These are phyloP conservation scores for Scotopteryx bipunctaria DNA, from an alignment of 2,888 invertebrate genomes.

Conservation along the genomic window DNA sequence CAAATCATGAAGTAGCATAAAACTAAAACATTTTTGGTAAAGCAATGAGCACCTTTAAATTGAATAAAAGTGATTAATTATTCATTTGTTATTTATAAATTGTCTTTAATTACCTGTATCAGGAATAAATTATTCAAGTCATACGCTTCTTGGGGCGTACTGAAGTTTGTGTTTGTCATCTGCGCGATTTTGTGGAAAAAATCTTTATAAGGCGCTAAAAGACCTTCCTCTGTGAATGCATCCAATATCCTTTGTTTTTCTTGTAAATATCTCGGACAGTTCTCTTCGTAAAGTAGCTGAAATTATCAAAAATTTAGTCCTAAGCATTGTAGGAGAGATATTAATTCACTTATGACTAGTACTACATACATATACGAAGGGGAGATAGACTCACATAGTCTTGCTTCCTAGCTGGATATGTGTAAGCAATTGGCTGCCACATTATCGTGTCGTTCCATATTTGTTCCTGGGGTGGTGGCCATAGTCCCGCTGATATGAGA, in stretches of 20 bases:
- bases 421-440: conserved; percentile 86
- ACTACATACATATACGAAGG: conserved; percentile 10
- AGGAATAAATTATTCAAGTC: conserved; percentile 73
- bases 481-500: conserved; percentile 87
- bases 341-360: neutral
- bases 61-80: no score
- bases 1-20: no score
- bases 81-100: no score
- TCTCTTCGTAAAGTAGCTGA: conserved; percentile 74
- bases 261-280: conserved; percentile 73
- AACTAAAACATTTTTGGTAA: no score
- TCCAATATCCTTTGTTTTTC: conserved; percentile 71
- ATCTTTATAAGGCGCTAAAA: conserved; percentile 69
- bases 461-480: conserved; percentile 81
- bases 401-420: conserved; percentile 61
- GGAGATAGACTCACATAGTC: conserved; percentile 64
- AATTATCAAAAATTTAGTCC: conserved; percentile 32
- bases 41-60: no score
- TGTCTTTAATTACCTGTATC: conserved; percentile 63
- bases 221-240: conserved; percentile 69
- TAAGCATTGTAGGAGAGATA: neutral
- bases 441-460: conserved; percentile 81
- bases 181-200: conserved; percentile 73
- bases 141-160: conserved; percentile 75
- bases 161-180: conserved; percentile 76